Percentiles rank a stretch among this genome's conserved stretches.
Conservation (phyloP, 2,797 vertebrate species). For the Silurus aristotelis region DNA sequence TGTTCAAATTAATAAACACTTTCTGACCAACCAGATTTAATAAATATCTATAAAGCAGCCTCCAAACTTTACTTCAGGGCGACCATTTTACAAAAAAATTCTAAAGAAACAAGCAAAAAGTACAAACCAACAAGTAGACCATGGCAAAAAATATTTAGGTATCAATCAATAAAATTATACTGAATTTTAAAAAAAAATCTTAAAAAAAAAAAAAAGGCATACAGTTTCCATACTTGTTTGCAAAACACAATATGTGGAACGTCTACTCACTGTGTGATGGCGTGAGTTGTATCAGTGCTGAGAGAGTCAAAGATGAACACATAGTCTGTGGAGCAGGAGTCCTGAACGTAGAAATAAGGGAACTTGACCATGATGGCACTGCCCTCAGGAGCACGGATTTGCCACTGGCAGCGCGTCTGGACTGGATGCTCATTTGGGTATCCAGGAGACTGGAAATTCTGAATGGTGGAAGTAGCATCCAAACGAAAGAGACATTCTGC, state of each 20-base stretch:
- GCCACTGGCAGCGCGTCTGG: slow-evolving; percentile 76
- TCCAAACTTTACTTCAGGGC: not conserved
- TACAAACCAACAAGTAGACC: too few relatives aligned
- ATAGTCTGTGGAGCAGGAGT: slow-evolving; percentile 76
- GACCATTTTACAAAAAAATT: not conserved
- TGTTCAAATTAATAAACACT: not conserved
- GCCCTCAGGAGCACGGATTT: slow-evolving; percentile 68
- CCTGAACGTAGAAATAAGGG: slow-evolving; percentile 73
- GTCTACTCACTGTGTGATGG: slow-evolving; percentile 76
- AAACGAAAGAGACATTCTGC: slow-evolving; percentile 67
- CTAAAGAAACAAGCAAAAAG: too few relatives aligned
- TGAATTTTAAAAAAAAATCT: not conserved
- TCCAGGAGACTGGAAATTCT: slow-evolving; percentile 62
- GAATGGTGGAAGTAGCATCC: slow-evolving; percentile 43
- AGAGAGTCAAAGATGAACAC: slow-evolving; percentile 77
- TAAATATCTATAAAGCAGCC: not conserved
- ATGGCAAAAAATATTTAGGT: too few relatives aligned
- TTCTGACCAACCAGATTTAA: not conserved
- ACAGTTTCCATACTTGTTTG: not conserved
- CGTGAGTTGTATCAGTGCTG: slow-evolving; percentile 71
- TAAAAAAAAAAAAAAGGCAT: not conserved
- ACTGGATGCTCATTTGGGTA: slow-evolving; percentile 60
- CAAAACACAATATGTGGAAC: not conserved
- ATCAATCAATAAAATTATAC: not conserved
- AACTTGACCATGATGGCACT: slow-evolving; percentile 67